These are phyloP conservation scores for Ctenodactylus gundi DNA, from an alignment of 2,113 vertebrate species.

Conservation along the genomic window DNA sequence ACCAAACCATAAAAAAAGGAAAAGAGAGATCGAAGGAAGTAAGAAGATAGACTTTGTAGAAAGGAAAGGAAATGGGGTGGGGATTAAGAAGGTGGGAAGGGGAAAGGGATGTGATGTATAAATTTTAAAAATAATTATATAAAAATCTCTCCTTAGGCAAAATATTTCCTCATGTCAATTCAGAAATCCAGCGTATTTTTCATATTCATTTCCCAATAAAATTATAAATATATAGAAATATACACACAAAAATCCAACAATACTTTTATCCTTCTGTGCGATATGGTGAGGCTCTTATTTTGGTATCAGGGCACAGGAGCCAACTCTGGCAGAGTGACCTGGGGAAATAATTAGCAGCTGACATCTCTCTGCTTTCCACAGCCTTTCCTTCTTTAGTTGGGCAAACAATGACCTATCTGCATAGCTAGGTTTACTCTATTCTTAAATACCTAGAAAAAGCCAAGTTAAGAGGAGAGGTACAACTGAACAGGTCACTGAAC, in stretches of 20 bases:
- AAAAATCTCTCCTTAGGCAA: slow-evolving; percentile 26
- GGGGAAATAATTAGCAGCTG: slow-evolving; percentile 43
- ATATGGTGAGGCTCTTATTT: slow-evolving; percentile 54
- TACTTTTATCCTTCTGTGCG: not conserved
- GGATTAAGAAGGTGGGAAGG: no score
- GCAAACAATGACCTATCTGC: slow-evolving; percentile 32
- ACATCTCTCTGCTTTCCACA: not conserved
- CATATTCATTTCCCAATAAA: slow-evolving; percentile 15
- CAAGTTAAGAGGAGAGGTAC: not conserved
- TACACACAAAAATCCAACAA: not conserved
- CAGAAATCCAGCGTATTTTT: slow-evolving; percentile 12
- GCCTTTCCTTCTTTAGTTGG: slow-evolving; percentile 1
- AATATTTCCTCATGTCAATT: slow-evolving; percentile 5
- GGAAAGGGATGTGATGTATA: no score
- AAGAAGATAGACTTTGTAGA: no score
- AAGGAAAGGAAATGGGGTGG: no score
- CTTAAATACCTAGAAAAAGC: slow-evolving; percentile 32
- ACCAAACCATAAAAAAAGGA: no score
- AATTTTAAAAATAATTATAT: no score
- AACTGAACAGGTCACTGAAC: not conserved
- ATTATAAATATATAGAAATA: not conserved
- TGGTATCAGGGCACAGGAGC: slow-evolving; percentile 14
- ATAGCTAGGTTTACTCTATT: slow-evolving; percentile 39
- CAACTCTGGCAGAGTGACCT: not conserved
- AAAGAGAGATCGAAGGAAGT: no score